Base-by-base conservation (phyloP, 2,113 vertebrate genomes). In the cattle (Bos taurus) region DNA sequence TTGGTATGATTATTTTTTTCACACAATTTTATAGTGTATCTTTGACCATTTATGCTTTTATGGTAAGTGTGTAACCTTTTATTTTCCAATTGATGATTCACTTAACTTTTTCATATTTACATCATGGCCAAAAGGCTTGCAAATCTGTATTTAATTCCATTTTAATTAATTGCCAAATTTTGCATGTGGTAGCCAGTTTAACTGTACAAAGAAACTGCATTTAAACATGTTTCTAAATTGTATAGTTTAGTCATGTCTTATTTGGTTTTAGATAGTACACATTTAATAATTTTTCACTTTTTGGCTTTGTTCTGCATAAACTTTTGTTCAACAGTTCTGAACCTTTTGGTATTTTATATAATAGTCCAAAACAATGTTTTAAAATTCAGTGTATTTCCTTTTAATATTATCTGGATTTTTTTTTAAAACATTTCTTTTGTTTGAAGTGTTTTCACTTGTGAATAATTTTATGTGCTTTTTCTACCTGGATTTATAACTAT, bases 191-290 rank as follows among this genome's bases (percentile, higher is more conserved):
- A 98, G 97, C 98, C 97, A 98, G 96, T 98, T 99, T 97, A 98
- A 78, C 90, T 99, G 94, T 99, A 98, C 98, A 98, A 97, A 94
- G 95, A 97, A 96, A 97, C 98, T 99, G 98, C 98, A 99, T 98
- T 99, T 99, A 99, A 97, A 96, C 94, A 52, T 96, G 14, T 98
- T 98, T 92, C 96, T 91, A 98, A 98, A 94, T 91, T 86, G 64
- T 88, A 60, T 93, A 80, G 36, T 88, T 95, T 60, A 57, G n/a
- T 94, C 88, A 71, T 54, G 33, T 93, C 26, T 64, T 88, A 91
- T 50, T 90, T 96, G 96, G 48, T 59, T 90, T 89, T 97, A 90
- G 67, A 46, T 74, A 46, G 16, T 87, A 95, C 86, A 93, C 67
- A 88, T 87, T 93, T 92, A 46, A 36, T 93, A 90, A 48, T 89